A percentile compares a stretch with the other conserved stretches of the same genome.
Conservation (phyloP, 2,888 invertebrate genomes). For the Mimumesa dahlbomi region DNA sequence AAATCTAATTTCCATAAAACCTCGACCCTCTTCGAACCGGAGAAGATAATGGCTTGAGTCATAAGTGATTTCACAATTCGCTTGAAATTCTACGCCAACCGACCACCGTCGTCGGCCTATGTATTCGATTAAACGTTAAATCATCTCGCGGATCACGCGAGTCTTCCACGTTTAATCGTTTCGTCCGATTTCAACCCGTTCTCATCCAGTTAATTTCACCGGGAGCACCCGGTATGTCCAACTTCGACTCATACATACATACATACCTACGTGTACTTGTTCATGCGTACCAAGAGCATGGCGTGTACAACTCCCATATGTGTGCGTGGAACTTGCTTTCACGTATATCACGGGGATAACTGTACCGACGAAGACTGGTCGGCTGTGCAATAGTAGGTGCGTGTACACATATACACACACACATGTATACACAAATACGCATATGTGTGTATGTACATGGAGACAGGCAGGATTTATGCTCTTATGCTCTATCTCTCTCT, state of each 20-base stretch:
- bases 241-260: neutral
- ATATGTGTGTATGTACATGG: constrained; percentile 4
- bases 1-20: too few relatives aligned
- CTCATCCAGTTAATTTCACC: neutral
- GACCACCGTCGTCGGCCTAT: too few relatives aligned
- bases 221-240: neutral
- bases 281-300: neutral
- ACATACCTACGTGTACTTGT: constrained; percentile 7
- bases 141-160: too few relatives aligned
- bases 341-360: constrained; percentile 46
- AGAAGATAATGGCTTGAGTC: too few relatives aligned
- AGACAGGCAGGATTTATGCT: constrained; percentile 31
- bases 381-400: constrained; percentile 8
- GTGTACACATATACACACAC: constrained; percentile 11
- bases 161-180: too few relatives aligned
- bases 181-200: too few relatives aligned
- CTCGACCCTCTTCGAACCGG: too few relatives aligned
- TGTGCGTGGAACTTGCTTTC: constrained; percentile 37
- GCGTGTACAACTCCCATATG: constrained; percentile 15
- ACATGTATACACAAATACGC: neutral
- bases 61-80: too few relatives aligned
- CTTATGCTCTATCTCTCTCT: too few relatives aligned
- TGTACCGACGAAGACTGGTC: constrained; percentile 33
- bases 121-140: too few relatives aligned
- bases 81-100: too few relatives aligned